A percentile compares a stretch with the other conserved stretches of the same genome.
Conservation (phyloP, 2,888 invertebrate species). For the Trachelus stipa region DNA sequence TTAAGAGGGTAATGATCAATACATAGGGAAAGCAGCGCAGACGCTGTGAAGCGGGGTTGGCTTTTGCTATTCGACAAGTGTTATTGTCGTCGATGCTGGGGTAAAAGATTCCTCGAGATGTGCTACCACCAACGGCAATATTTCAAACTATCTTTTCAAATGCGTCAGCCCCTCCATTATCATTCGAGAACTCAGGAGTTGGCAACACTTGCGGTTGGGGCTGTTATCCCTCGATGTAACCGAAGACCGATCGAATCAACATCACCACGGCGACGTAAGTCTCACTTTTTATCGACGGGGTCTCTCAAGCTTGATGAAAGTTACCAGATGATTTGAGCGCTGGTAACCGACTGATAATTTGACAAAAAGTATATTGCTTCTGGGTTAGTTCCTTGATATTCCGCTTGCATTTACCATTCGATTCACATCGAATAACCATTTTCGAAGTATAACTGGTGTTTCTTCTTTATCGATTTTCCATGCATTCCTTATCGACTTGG, state of each 20-base stretch:
- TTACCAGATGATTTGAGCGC: background rate
- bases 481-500: background rate
- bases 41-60: conserved; percentile 47
- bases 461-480: background rate
- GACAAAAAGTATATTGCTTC: background rate
- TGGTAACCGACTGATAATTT: background rate
- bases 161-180: conserved; percentile 48
- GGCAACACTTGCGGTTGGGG: background rate
- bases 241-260: background rate
- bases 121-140: conserved; percentile 22
- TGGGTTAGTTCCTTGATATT: background rate
- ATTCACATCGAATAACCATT: background rate
- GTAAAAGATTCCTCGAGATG: background rate
- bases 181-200: conserved; percentile 20
- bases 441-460: background rate
- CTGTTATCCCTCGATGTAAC: background rate
- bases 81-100: conserved; percentile 28
- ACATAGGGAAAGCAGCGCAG: conserved; percentile 61
- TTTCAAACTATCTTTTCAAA: conserved; percentile 15
- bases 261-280: background rate
- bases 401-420: background rate
- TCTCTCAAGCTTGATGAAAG: background rate
- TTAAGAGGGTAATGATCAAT: conserved; percentile 66
- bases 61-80: conserved; percentile 43
- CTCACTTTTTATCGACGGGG: background rate